Evolutionary conservation across 1,140 invertebrate species (phyloP), one percentile per base, ranked within the genome.

Genomic region (Hydropsyche tenuis): DNA sequence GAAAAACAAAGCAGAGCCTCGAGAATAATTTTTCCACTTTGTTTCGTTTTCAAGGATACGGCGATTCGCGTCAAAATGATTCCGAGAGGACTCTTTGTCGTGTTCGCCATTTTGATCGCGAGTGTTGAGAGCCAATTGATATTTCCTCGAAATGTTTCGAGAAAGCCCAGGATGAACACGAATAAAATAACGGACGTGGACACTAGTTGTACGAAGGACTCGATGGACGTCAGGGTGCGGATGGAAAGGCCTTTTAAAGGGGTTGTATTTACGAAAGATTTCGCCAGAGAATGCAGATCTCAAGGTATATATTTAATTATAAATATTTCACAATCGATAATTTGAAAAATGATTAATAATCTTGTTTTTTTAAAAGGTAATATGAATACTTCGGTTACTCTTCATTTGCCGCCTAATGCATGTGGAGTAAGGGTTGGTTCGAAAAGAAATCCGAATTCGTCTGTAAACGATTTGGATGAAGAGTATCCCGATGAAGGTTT

Each of bases 211-310:
- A 87, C 86, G 18, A 81, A 85, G 43, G 84, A 85, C n/a, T 79
- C 87, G 12, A 80, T 90, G 71, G 84, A 85, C 30, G 85, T 89
- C 16, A 81, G 84, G 16, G 77, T 90, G 4, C 80, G 82, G 14
- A 85, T 91, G 83, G 85, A 86, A 68, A 84, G 88, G 9, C 86
- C 88, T 0, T 92, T 92, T 81, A 89, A 89, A 73, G 91, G 91
- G 2, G 78, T 90, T 0, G 81, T 91, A 3, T 92, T 91, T 76
- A 88, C 90, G 37, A 90, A 89, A 80, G 90, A 91, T 69, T 92
- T 91, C 81, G 87, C 89, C 0, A 85, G 88, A 64, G 90, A 90
- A 78, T 92, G 91, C 78, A 83, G 86, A 9, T 80, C 85, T 0
- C 82, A 84, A 80, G 89, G 89, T 85, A 79, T 78, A 75, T 27